These are phyloP conservation scores for Sinelater perroti DNA, from an alignment of 2,888 invertebrate genomes.

Conservation along the genomic window DNA sequence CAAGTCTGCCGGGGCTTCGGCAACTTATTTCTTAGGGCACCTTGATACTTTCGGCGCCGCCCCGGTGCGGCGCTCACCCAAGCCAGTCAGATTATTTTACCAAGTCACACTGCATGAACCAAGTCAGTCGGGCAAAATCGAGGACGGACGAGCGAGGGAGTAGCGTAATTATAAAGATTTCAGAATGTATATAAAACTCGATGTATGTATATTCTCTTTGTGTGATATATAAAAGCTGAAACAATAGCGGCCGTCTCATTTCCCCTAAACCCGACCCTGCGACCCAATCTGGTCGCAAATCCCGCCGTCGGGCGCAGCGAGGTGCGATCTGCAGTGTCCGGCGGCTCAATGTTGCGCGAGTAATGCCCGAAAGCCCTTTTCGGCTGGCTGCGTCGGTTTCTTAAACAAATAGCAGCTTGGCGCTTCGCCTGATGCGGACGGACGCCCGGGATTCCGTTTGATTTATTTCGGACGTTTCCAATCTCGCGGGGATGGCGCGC, in stretches of 20 bases:
- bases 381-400: conserved; percentile 34
- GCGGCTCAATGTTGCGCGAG: conserved; percentile 33
- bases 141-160: conserved; percentile 13
- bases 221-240: conserved; percentile 63
- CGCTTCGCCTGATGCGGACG: conserved; percentile 30
- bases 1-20: too few species aligned
- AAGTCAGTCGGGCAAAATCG: conserved; percentile 20
- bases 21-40: too few species aligned
- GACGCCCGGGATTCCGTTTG: conserved; percentile 20
- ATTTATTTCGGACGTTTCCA: too few species aligned
- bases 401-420: conserved; percentile 37
- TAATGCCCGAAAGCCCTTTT: conserved; percentile 35
- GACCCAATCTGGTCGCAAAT: conserved; percentile 44
- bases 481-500: too few species aligned
- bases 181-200: conserved; percentile 60
- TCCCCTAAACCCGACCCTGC: conserved; percentile 34
- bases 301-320: conserved; percentile 45
- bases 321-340: conserved; percentile 47
- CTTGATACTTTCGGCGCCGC: neutral
- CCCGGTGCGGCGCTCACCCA: conserved; percentile 3
- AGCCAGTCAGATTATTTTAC: conserved; percentile 17
- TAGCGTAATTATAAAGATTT: conserved; percentile 53
- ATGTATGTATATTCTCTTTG: conserved; percentile 63
- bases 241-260: conserved; percentile 39
- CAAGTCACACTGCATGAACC: conserved; percentile 1